Percentiles rank a stretch among this genome's conserved stretches.
Evolutionary conservation across 2,113 vertebrate genomes (phyloP).

Genomic region (Ceuthmochares aereus): DNA sequence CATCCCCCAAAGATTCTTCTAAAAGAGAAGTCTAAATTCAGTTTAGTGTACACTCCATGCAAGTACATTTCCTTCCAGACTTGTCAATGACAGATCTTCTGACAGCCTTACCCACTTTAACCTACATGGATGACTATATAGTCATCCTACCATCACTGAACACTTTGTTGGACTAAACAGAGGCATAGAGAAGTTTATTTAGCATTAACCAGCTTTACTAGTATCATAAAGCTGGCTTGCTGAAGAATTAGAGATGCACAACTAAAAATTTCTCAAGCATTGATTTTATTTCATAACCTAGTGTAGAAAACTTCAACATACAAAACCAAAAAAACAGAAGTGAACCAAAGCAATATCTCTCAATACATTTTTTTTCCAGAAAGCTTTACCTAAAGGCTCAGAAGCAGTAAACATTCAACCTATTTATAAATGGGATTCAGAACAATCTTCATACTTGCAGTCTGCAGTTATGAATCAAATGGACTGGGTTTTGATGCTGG

Average conservation of each 20-base stretch:
- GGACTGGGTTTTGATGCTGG: background rate
- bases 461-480: background rate
- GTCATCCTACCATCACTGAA: background rate
- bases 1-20: background rate
- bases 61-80: background rate
- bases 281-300: conserved; percentile 62
- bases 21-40: background rate
- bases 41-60: background rate
- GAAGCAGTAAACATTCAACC: conserved; percentile 45
- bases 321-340: conserved; percentile 15
- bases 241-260: conserved; percentile 13
- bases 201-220: background rate
- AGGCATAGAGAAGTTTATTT: background rate
- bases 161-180: background rate
- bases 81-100: background rate
- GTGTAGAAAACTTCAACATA: conserved; percentile 59
- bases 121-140: background rate
- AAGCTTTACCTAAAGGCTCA: conserved; percentile 62
- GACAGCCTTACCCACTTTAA: background rate
- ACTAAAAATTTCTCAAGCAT: background rate
- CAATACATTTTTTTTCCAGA: background rate
- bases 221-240: background rate
- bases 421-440: background rate
- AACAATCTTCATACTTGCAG: conserved; percentile 16
- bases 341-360: conserved; percentile 35